These are phyloP conservation scores for Hozukius guyotensis DNA, from an alignment of 2,797 vertebrate species.

Conservation along the genomic window DNA sequence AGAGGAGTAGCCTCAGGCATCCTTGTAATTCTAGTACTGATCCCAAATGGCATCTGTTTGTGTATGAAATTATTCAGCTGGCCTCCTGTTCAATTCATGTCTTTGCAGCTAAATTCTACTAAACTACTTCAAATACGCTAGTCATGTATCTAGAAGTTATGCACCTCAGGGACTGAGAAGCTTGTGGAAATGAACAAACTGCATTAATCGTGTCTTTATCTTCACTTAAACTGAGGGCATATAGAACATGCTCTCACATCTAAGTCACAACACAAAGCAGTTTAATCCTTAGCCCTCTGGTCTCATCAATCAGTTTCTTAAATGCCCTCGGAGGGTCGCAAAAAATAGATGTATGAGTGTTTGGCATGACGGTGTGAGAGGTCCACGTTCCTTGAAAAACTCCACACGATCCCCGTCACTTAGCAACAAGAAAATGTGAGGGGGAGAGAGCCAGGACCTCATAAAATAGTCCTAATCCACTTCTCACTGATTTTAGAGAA, in stretches of 20 bases:
- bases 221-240: slow-evolving; percentile 19
- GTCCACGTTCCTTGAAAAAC: slow-evolving; percentile 4
- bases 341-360: slow-evolving; percentile 5
- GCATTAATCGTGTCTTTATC: slow-evolving; percentile 9
- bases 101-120: slow-evolving; percentile 1
- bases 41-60: slow-evolving; percentile 39
- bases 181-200: slow-evolving; percentile 31
- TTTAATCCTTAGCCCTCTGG: not conserved
- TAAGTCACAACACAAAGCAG: not conserved
- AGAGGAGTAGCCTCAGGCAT: slow-evolving; percentile 24
- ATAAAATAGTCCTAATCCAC: slow-evolving; percentile 44
- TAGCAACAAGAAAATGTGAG: slow-evolving; percentile 51
- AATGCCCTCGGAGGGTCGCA: slow-evolving; percentile 5
- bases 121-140: slow-evolving; percentile 7
- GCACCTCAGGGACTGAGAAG: not conserved
- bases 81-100: slow-evolving; percentile 27
- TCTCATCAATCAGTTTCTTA: not conserved
- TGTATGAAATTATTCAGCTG: slow-evolving; percentile 38
- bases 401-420: slow-evolving; percentile 26
- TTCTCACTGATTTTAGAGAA: slow-evolving; percentile 45
- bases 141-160: slow-evolving; percentile 10
- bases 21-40: slow-evolving; percentile 33
- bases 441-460: slow-evolving; percentile 12
- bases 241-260: not conserved
- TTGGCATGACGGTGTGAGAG: not conserved